Evolutionary conservation across 2,113 vertebrate genomes (phyloP).

Genomic region (Columba livia): DNA sequence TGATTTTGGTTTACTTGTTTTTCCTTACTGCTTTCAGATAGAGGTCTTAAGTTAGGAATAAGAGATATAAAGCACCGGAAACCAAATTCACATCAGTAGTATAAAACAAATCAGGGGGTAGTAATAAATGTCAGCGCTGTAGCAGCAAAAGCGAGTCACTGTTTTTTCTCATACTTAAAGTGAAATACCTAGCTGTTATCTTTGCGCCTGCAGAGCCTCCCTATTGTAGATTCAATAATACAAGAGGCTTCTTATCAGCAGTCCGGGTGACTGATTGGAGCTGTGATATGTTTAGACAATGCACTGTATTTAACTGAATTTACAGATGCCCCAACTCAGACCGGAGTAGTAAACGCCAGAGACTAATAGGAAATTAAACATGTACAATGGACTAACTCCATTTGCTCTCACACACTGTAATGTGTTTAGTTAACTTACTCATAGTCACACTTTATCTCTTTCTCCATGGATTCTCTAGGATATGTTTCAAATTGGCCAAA

Average conservation of each 20-base stretch:
- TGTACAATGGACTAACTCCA: slow-evolving; percentile 86
- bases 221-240: slow-evolving; percentile 93
- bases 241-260: slow-evolving; percentile 86
- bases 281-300: slow-evolving; percentile 90
- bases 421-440: slow-evolving; percentile 85
- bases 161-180: slow-evolving; percentile 79
- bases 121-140: slow-evolving; percentile 81
- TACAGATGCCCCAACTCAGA: slow-evolving; percentile 82
- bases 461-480: slow-evolving; percentile 77
- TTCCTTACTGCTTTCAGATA: slow-evolving; percentile 37
- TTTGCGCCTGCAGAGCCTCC: slow-evolving; percentile 83
- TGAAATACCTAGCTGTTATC: slow-evolving; percentile 89
- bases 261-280: slow-evolving; percentile 87
- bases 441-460: slow-evolving; percentile 81
- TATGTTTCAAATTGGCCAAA: slow-evolving; percentile 83
- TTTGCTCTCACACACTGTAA: slow-evolving; percentile 78
- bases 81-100: slow-evolving; percentile 65
- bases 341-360: slow-evolving; percentile 78
- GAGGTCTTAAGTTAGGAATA: slow-evolving; percentile 52
- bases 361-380: slow-evolving; percentile 90
- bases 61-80: slow-evolving; percentile 60
- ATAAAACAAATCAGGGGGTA: slow-evolving; percentile 71
- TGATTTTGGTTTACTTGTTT: slow-evolving; percentile 32
- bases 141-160: slow-evolving; percentile 58
- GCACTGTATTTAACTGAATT: slow-evolving; percentile 91